Conservation (phyloP, 1,140 invertebrate species). For the Apolygus lucorum region DNA sequence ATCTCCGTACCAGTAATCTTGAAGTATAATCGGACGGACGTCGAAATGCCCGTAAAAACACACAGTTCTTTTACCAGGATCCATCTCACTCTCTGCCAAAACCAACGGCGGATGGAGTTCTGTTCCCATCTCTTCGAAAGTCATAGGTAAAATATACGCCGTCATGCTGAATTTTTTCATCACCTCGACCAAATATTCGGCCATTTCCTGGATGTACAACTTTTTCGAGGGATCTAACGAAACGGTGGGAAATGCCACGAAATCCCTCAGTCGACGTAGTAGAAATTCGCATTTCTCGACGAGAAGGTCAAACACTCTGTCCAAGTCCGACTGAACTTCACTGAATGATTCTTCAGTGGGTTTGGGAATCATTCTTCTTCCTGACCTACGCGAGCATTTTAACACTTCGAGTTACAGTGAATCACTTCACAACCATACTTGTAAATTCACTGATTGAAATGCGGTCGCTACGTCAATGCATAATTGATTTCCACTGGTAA, state of each 20-base stretch:
- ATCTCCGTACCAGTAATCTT: conserved; percentile 31
- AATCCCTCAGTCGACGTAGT: neutral
- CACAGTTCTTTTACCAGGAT: conserved; percentile 49
- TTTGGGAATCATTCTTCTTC: no score
- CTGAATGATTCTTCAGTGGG: no score
- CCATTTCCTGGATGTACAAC: neutral
- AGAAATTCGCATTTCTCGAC: no score
- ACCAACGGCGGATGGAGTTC: conserved; percentile 46
- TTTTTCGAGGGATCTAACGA: neutral
- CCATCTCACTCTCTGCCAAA: conserved; percentile 46
- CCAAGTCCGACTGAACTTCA: no score
- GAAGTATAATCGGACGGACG: conserved; percentile 48
- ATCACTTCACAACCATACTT: no score
- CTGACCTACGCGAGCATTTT: no score
- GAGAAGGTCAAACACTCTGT: no score
- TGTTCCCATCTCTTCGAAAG: neutral
- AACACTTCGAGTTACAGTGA: no score
- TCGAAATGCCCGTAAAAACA: conserved; percentile 60
- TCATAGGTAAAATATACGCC: neutral
- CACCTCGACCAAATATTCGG: neutral
- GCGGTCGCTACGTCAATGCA: no score
- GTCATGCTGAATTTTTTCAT: neutral
- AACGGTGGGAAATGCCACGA: neutral
- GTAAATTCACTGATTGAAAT: no score
- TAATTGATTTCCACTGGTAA: no score